phyloP scores from a whole-genome alignment of 2,888 invertebrate genomes.

The Rhaphigaster nebulosa region DNA sequence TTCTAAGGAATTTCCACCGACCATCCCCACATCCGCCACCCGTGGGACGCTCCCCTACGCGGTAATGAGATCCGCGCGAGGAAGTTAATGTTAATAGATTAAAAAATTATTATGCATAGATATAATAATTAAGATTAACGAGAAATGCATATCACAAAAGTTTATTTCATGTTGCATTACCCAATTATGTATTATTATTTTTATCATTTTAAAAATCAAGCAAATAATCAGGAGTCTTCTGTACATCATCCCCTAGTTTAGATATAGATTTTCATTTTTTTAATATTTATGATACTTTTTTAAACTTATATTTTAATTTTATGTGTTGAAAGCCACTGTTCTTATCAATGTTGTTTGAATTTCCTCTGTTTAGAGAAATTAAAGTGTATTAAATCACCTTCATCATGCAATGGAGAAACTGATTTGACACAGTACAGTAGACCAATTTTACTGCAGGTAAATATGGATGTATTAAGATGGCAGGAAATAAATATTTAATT shows the following conservation, averaged over 20 bases:
- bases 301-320: not conserved
- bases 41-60: too few species aligned
- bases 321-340: not conserved
- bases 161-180: too few species aligned
- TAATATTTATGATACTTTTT: not conserved
- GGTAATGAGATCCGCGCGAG: too few species aligned
- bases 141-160: too few species aligned
- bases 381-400: conserved; percentile 70
- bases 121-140: too few species aligned
- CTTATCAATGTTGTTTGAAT: not conserved
- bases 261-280: not conserved
- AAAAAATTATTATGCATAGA: too few species aligned
- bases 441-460: conserved; percentile 87
- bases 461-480: not conserved
- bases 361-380: conserved; percentile 68
- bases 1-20: too few species aligned
- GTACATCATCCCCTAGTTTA: not conserved
- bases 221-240: too few species aligned
- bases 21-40: too few species aligned
- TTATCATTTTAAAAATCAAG: too few species aligned
- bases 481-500: not conserved
- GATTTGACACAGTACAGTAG: conserved; percentile 77
- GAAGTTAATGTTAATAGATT: too few species aligned
- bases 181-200: too few species aligned
- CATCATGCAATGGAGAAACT: conserved; percentile 69